phyloP scores from a whole-genome alignment of 2,113 vertebrate genomes.

The Cinclus mexicanus region DNA sequence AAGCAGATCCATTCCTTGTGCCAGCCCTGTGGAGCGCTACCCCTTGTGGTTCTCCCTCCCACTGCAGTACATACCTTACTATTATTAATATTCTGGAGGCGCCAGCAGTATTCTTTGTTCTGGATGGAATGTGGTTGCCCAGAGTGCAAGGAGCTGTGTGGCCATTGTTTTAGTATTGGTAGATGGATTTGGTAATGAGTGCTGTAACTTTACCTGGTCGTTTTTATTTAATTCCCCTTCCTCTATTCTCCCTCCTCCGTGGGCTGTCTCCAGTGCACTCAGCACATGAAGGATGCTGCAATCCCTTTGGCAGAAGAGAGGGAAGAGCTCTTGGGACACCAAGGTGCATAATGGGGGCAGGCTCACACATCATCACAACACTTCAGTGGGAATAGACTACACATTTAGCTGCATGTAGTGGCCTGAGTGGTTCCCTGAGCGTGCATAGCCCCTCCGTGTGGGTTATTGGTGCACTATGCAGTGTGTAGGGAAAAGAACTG shows the following conservation, averaged over 20 bases:
- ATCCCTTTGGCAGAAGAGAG: not conserved
- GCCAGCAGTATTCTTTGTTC: not conserved
- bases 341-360: not conserved
- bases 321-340: not conserved
- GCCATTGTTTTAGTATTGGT: not conserved
- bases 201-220: not conserved
- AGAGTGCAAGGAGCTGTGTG: not conserved
- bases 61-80: constrained; percentile 39
- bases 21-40: not conserved
- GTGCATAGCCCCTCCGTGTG: not conserved
- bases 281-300: not conserved
- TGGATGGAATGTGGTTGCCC: not conserved
- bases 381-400: not conserved
- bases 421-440: not conserved
- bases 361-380: rapidly evolving
- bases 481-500: not conserved
- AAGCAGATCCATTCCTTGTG: constrained; percentile 16
- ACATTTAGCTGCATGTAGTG: not conserved
- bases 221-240: not conserved
- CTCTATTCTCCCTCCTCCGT: not conserved
- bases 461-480: not conserved
- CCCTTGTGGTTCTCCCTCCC: not conserved
- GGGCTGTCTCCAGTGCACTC: rapidly evolving
- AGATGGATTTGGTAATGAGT: not conserved
- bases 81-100: constrained; percentile 20